Evolutionary conservation across 2,797 vertebrate genomes (phyloP).

Genomic region (Podargus strigoides): DNA sequence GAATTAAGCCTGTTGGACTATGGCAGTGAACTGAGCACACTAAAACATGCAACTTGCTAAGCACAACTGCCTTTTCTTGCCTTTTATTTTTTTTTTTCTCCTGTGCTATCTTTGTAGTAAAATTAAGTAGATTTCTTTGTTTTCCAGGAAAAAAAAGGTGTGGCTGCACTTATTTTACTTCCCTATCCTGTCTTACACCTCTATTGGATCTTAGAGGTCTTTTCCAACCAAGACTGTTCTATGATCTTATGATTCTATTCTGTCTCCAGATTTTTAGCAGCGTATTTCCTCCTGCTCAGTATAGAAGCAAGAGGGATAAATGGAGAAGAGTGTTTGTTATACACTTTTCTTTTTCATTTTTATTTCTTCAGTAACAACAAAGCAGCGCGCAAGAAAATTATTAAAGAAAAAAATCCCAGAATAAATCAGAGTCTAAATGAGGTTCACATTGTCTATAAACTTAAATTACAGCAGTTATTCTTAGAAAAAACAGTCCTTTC

Average conservation of each 20-base stretch:
- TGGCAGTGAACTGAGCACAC: background rate
- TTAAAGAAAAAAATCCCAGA: background rate
- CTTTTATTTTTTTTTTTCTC: background rate
- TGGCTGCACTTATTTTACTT: background rate
- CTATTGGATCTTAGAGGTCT: no score
- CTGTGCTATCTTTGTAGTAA: background rate
- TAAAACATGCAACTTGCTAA: background rate
- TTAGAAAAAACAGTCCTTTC: background rate
- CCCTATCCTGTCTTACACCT: background rate
- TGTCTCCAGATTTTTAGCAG: background rate
- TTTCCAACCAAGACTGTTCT: no score
- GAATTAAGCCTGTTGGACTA: slow-evolving; percentile 8
- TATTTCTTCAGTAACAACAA: background rate
- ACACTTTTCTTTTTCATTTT: background rate
- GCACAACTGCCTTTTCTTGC: background rate
- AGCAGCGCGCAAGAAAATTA: background rate
- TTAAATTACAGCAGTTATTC: background rate
- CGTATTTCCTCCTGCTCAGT: background rate
- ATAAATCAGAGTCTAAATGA: background rate
- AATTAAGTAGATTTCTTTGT: background rate
- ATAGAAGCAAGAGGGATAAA: background rate
- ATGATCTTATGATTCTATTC: background rate
- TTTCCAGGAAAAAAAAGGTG: background rate
- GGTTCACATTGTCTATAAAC: background rate
- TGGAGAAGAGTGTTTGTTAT: background rate